Evolutionary conservation across 2,888 invertebrate species (phyloP).

Genomic region (Dermolepida albohirtum): DNA sequence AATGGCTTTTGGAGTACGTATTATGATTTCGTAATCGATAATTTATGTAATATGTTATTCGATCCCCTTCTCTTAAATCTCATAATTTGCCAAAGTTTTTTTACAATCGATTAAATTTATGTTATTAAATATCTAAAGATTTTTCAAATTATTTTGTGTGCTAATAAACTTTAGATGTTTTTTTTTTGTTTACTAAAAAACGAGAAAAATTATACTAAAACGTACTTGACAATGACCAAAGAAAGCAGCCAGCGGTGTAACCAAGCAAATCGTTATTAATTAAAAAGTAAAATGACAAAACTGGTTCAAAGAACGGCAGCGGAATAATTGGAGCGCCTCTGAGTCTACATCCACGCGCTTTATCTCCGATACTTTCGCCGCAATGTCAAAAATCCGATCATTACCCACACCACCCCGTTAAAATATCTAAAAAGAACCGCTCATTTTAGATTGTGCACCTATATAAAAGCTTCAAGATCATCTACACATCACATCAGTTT

Average conservation of each 20-base stretch:
- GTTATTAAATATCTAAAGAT: neutral
- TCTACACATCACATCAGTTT: conserved; percentile 43
- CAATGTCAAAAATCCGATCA: conserved; percentile 47
- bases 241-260: conserved; percentile 38
- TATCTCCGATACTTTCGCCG: conserved; percentile 43
- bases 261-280: conserved; percentile 33
- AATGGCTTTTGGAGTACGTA: too few species aligned
- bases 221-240: conserved; percentile 43
- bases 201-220: neutral
- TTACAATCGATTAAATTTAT: neutral
- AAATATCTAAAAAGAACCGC: conserved; percentile 41
- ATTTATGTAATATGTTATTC: too few species aligned
- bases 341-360: conserved; percentile 5
- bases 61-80: too few species aligned
- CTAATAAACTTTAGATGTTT: too few species aligned
- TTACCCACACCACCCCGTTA: conserved; percentile 45
- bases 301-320: conserved; percentile 49
- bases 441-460: conserved; percentile 45
- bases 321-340: conserved; percentile 47
- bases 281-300: conserved; percentile 52
- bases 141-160: too few species aligned
- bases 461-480: conserved; percentile 44
- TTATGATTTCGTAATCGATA: too few species aligned
- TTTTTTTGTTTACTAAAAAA: neutral
- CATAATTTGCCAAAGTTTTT: too few species aligned